Percentiles rank a stretch among this genome's conserved stretches.
Evolutionary conservation across 2,888 invertebrate genomes (phyloP).

Genomic region (Ferrisia virgata): DNA sequence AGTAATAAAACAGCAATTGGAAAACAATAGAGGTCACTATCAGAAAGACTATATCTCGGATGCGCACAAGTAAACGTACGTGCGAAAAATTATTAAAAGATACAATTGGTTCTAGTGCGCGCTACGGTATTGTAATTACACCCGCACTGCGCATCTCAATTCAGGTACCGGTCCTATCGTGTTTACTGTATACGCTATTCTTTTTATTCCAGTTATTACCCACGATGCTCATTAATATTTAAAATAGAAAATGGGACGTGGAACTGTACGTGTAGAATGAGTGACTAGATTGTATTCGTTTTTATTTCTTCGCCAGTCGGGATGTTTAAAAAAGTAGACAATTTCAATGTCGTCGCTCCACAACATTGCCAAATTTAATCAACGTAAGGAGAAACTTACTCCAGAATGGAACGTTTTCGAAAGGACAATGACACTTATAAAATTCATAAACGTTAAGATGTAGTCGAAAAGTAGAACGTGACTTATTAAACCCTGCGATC

Average conservation of each 20-base stretch:
- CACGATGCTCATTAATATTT: slow-evolving; percentile 32
- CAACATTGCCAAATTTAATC: slow-evolving; percentile 35
- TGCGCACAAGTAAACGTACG: slow-evolving; percentile 14
- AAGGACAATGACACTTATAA: slow-evolving; percentile 39
- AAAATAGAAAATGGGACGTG: slow-evolving; percentile 27
- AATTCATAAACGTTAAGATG: not conserved
- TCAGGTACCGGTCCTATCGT: slow-evolving; percentile 24
- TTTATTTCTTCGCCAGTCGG: not conserved
- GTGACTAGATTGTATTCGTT: not conserved
- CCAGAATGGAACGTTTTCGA: not conserved
- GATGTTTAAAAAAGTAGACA: slow-evolving; percentile 12
- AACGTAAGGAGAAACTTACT: not conserved
- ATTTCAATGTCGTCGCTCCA: not conserved
- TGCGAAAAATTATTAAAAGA: slow-evolving; percentile 31
- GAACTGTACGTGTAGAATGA: not conserved
- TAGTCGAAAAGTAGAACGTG: slow-evolving; percentile 32
- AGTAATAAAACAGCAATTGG: not conserved
- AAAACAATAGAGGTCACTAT: slow-evolving; percentile 35
- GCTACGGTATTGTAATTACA: slow-evolving; percentile 11
- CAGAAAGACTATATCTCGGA: not conserved
- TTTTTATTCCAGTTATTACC: slow-evolving; percentile 30
- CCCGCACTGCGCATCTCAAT: not conserved
- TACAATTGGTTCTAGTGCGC: slow-evolving; percentile 24
- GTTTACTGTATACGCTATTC: not conserved
- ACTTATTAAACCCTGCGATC: slow-evolving; percentile 11